phyloP scores from a whole-genome alignment of 2,113 vertebrate genomes.

The Notarius lentiginosus region DNA sequence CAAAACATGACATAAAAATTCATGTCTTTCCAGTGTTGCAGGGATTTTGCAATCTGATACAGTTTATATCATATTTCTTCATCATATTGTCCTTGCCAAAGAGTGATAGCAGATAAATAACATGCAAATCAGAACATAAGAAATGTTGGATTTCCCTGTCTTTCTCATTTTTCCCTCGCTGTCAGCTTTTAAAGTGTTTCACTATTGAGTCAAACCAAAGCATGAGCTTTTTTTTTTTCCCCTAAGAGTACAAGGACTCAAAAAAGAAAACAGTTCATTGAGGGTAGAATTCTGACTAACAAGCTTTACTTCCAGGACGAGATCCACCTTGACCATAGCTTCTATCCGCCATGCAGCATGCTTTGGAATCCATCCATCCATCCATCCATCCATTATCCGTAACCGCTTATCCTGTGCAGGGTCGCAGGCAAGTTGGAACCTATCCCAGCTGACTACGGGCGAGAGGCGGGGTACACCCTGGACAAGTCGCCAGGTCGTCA shows the following conservation, averaged over 20 bases:
- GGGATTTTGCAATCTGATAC: background rate
- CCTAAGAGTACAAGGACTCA: background rate
- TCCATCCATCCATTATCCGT: no score
- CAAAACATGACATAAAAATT: background rate
- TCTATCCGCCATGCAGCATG: background rate
- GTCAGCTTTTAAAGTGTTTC: background rate
- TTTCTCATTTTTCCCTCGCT: background rate
- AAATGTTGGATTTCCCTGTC: slow-evolving; percentile 6
- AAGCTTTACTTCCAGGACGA: background rate
- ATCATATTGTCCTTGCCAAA: background rate
- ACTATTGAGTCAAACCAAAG: background rate
- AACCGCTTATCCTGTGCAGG: no score
- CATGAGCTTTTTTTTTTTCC: background rate
- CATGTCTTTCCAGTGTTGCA: background rate
- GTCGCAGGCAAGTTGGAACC: no score
- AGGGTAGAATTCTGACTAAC: background rate
- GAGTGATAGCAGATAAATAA: background rate
- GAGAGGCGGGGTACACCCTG: no score
- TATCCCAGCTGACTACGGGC: no score
- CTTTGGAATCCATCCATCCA: background rate
- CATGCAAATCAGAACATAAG: background rate
- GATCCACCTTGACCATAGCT: background rate
- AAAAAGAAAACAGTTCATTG: background rate
- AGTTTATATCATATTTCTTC: background rate
- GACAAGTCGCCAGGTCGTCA: no score